These are phyloP conservation scores for Oeneis ivallda DNA, from an alignment of 2,888 invertebrate species.

Conservation along the genomic window DNA sequence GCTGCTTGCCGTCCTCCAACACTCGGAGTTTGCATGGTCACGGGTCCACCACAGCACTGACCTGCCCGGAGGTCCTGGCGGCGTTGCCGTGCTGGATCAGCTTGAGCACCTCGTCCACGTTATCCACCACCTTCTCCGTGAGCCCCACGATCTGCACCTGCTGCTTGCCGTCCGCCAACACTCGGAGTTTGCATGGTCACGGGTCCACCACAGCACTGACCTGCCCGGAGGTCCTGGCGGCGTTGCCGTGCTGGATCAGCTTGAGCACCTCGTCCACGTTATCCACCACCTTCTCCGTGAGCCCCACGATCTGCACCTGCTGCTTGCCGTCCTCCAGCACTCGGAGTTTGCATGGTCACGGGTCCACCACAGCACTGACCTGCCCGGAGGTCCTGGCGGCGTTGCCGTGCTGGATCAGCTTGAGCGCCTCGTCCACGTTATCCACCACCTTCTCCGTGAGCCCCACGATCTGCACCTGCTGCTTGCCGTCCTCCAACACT, in stretches of 20 bases:
- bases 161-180: not conserved
- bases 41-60: constrained; percentile 33
- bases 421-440: not conserved
- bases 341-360: constrained; percentile 47
- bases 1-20: not conserved
- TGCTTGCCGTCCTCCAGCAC: constrained; percentile 1
- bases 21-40: constrained; percentile 47
- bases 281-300: not conserved
- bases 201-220: constrained; percentile 42
- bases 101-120: not conserved
- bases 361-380: constrained; percentile 45
- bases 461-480: not conserved
- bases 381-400: constrained; percentile 91
- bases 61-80: constrained; percentile 92
- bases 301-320: not conserved
- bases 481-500: constrained; percentile 1
- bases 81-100: constrained; percentile 1
- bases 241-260: not conserved
- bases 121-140: not conserved
- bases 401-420: not conserved
- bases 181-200: constrained; percentile 47
- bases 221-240: constrained; percentile 92
- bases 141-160: constrained; percentile 1
- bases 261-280: not conserved
- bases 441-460: not conserved